Evolutionary conservation across 2,113 vertebrate species (phyloP), one percentile per base, ranked within the genome.

Genomic region (Onychorhynchus coronatus): DNA sequence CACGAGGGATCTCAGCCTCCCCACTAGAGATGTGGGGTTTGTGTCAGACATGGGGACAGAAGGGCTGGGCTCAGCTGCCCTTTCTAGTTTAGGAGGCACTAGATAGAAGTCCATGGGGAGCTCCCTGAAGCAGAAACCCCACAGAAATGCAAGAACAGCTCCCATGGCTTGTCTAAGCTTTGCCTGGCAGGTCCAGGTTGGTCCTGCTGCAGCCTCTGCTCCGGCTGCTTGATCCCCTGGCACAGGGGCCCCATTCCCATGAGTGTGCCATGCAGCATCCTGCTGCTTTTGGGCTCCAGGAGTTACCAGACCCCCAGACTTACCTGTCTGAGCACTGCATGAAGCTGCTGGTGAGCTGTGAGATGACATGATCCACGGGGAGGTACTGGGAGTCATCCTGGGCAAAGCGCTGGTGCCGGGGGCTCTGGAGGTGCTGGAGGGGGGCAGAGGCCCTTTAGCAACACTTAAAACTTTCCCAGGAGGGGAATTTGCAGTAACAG

Each of bases 351-450:
- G 91, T 37, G 97, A 99, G 98, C 92, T 97, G 97, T 9, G 92
- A 42, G 13, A 98, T 97, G 74, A 99, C 93, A 11, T 23, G 47
- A 73, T 99, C 99, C 33, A 99, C 95, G 8, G 89, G 84, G 10
- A 59, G 33, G 7, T 99, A 99, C 23, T 96, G 98, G 1, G 71
- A 98, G 53, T 53, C 39, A 22, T 99, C 97, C 84, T 61, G 89
- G 6, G 97, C 98, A 92, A 99, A 99, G 11, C 1, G 21, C 62
- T 79, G 97, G 89, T 99, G 99, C 96, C 89, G 97, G 62, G 97
- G 95, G 9, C 98, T 98, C 97, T 98, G 97, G 49, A 99, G 98
- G 61, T 99, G 99, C 99, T 99, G 94, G 28, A 92, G 90, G 35
- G 53, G 47, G 59, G 31, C 11, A 88, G 31, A 94, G 37, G 3